phyloP scores from a whole-genome alignment of 2,113 vertebrate species.

The Nycticebus coucang region DNA sequence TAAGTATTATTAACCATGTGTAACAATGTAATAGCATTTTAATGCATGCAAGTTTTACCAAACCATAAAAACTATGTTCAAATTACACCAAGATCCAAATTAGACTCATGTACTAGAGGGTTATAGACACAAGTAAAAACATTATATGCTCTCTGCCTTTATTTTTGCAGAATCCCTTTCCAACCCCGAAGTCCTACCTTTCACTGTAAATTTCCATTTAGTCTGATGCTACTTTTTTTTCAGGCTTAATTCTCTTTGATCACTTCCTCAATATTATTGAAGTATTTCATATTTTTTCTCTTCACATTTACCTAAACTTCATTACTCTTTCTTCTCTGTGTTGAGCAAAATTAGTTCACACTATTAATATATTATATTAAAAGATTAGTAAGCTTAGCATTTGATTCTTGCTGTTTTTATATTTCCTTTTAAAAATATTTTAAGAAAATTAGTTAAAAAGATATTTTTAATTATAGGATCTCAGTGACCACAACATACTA shows the following conservation, averaged over 20 bases:
- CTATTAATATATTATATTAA: background rate
- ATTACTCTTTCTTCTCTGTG: background rate
- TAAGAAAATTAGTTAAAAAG: background rate
- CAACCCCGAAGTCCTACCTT: accelerated
- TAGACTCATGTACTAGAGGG: background rate
- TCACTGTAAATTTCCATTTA: background rate
- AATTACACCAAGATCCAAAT: slow-evolving; percentile 60
- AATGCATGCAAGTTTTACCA: slow-evolving; percentile 58
- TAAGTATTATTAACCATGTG: slow-evolving; percentile 68
- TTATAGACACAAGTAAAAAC: slow-evolving; percentile 45
- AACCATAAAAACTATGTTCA: slow-evolving; percentile 68
- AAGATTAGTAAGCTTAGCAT: background rate
- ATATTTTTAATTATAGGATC: background rate
- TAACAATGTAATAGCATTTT: slow-evolving; percentile 71
- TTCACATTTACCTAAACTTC: background rate
- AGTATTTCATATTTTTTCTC: background rate
- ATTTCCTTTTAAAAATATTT: background rate
- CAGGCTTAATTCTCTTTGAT: background rate
- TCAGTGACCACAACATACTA: background rate
- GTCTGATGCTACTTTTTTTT: background rate
- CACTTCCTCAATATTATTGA: background rate
- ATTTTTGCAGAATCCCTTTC: background rate
- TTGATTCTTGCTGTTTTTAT: background rate
- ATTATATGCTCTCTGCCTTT: background rate
- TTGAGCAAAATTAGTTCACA: background rate